Conservation (phyloP, 1,140 invertebrate genomes). For the Notospermus geniculatus region DNA sequence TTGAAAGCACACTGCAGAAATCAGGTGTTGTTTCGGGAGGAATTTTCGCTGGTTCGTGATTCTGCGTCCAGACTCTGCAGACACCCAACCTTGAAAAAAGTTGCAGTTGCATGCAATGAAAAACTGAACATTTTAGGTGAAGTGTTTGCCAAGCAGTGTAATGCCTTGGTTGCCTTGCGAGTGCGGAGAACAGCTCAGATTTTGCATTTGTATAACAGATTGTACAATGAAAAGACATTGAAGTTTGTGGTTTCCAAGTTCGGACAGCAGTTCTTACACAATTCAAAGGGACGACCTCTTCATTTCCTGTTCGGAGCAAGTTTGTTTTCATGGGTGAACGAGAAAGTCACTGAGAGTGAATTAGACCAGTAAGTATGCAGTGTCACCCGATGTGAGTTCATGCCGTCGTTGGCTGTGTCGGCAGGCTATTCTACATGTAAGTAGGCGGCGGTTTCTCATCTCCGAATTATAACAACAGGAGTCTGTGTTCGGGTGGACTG, state of each 20-base stretch:
- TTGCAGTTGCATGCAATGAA: conserved; percentile 13
- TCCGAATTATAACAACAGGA: not conserved
- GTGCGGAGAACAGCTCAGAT: conserved; percentile 40
- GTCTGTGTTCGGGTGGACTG: not conserved
- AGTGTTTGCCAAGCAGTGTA: conserved; percentile 40
- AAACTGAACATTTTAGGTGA: conserved; percentile 28
- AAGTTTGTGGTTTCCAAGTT: conserved; percentile 29
- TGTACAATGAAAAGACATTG: conserved; percentile 40
- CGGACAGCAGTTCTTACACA: conserved; percentile 19
- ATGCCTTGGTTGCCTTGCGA: conserved; percentile 40
- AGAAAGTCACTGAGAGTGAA: conserved; percentile 44
- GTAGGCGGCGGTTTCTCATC: not conserved
- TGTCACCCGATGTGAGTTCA: not conserved
- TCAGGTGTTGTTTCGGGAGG: too few relatives aligned
- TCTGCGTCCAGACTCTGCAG: too few relatives aligned
- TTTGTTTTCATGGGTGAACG: conserved; percentile 47
- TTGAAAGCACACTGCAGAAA: too few relatives aligned
- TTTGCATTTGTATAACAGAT: conserved; percentile 34
- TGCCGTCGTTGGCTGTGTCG: not conserved
- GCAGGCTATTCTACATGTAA: not conserved
- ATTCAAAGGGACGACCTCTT: conserved; percentile 22
- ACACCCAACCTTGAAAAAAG: not conserved
- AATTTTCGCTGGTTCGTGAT: too few relatives aligned
- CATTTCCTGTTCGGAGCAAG: conserved; percentile 33
- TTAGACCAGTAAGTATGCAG: conserved; percentile 31